These are phyloP conservation scores for Crambe crambe DNA, from an alignment of 37 sponge, comb jelly and placozoan species.

Conservation along the genomic window DNA sequence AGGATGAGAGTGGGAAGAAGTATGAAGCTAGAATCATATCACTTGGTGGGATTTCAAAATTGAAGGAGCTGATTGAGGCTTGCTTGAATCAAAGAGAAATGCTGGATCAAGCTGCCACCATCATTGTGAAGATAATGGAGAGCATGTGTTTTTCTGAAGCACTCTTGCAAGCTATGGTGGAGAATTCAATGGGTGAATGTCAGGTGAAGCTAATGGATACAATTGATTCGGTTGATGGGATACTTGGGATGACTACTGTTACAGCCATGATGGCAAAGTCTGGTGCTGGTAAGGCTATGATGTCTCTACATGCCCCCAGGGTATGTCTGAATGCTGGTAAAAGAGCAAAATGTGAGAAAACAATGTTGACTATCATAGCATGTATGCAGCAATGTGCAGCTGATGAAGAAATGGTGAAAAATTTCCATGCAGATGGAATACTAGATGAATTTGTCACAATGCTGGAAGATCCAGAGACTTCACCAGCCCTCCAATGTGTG, in stretches of 20 bases:
- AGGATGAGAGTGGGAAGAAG: not conserved
- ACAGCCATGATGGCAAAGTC: not conserved
- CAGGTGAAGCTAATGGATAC: not conserved
- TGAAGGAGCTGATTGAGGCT: not conserved
- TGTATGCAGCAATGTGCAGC: not conserved
- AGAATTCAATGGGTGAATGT: not conserved
- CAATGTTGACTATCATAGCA: not conserved
- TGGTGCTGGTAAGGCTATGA: not conserved
- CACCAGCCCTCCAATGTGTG: not conserved
- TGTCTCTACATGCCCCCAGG: not conserved
- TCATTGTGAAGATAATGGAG: not conserved
- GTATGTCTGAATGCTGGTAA: too few species aligned
- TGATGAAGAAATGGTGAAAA: not conserved
- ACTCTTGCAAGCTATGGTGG: not conserved
- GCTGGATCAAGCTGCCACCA: not conserved
- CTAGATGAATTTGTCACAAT: not conserved
- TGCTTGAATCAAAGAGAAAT: not conserved
- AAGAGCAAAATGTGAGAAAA: not conserved
- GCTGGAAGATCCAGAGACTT: not conserved
- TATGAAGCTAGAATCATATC: not conserved
- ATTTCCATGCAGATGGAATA: slow-evolving; percentile 1
- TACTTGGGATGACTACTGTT: not conserved
- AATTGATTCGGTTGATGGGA: not conserved
- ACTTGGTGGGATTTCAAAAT: not conserved
- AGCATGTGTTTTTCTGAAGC: not conserved